These are phyloP conservation scores for Meteorus cinctellus DNA, from an alignment of 2,888 invertebrate genomes.

Conservation along the genomic window DNA sequence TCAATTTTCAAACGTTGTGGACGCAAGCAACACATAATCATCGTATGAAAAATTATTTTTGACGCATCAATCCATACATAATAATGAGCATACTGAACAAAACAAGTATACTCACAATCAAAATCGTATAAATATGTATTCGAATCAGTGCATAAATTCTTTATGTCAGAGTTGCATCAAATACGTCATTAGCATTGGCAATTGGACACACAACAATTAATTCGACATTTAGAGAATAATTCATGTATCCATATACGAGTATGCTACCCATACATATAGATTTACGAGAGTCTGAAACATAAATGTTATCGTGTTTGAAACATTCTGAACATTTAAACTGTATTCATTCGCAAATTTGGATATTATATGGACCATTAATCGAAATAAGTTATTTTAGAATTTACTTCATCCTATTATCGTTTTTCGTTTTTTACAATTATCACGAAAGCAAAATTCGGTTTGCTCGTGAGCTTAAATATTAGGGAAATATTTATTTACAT, in stretches of 20 bases:
- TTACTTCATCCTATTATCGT: background rate
- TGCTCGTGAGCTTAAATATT: slow-evolving; percentile 21
- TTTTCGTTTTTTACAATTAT: slow-evolving; percentile 11
- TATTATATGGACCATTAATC: slow-evolving; percentile 23
- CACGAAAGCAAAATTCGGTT: slow-evolving; percentile 11
- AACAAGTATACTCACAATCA: background rate
- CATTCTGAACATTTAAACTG: background rate
- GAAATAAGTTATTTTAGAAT: background rate
- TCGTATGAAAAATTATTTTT: background rate
- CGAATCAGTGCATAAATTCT: background rate
- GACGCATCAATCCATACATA: background rate
- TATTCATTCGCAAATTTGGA: background rate
- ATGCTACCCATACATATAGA: background rate
- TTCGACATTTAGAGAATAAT: background rate
- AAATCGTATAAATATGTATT: background rate
- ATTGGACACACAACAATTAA: background rate
- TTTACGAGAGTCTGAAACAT: background rate
- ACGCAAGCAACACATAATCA: background rate
- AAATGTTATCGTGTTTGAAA: background rate
- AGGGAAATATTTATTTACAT: slow-evolving; percentile 42
- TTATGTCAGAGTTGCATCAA: background rate
- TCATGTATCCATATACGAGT: background rate
- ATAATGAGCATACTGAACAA: background rate
- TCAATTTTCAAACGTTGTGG: background rate
- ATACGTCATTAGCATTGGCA: background rate